Evolutionary conservation across 2,113 vertebrate genomes (phyloP), one percentile per base, ranked within the genome.

Genomic region (Lepisosteus oculatus): DNA sequence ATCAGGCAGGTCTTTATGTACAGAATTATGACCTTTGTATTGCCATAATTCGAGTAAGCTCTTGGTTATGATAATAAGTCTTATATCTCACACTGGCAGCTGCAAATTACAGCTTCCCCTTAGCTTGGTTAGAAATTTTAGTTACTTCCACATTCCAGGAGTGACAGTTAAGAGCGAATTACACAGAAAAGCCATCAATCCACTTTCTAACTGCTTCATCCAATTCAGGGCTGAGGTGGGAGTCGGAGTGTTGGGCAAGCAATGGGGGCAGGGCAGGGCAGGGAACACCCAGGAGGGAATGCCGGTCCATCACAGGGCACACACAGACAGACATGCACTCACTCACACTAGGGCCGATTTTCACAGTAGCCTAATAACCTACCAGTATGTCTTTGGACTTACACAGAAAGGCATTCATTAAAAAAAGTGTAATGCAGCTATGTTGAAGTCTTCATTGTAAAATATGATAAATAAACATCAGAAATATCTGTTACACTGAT

Each of bases 11-110:
- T 78, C 69, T 76, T 75, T 73, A 71, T 78, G 72, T 41, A n/a
- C 76, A 69, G 51, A 73, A 61, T 78, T 81, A 80, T 79, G 61
- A 76, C 72, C 73, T 73, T 67, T 65, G 70, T 77, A 79, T 57
- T 55, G 14, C 43, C 42, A 57, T 4, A 62, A 71, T 73, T 14
- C 13, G 56, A 51, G 63, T 57, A 74, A 65, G 64, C 63, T 56
- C 64, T 61, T 29, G 29, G 29, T 0, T 41, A 62, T 68, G 45
- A 63, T n/a, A 6, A 29, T 41, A 42, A 3, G 14, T 14, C 44
- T 74, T 14, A 43, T 77, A 29, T 68, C 72, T 44, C 55, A 67
- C 68, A 59, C 11, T 17, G 67, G 77, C 76, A 70, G 75, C 88
- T 85, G 82, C 68, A 74, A 72, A 68, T 71, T 68, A 65, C 76